These are phyloP conservation scores for Pteromalus puparum DNA, from an alignment of 1,140 invertebrate species.

Conservation along the genomic window DNA sequence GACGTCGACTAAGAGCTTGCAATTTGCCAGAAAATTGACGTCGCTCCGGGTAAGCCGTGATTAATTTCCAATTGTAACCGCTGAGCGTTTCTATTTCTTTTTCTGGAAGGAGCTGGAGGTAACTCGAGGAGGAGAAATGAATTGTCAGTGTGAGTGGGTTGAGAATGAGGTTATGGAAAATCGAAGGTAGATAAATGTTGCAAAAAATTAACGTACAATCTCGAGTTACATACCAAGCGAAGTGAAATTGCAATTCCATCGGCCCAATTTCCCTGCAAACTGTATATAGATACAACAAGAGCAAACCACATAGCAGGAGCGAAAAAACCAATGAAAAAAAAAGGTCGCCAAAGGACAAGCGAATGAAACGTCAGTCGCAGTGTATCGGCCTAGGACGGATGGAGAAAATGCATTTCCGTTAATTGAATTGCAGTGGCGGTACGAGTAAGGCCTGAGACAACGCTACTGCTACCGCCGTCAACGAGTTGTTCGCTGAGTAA, in stretches of 20 bases:
- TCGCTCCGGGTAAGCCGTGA: neutral
- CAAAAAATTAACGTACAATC: too few relatives aligned
- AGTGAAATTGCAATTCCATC: neutral
- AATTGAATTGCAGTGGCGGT: slow-evolving; percentile 33
- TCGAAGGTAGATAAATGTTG: too few relatives aligned
- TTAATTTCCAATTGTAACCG: neutral
- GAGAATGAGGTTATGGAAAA: neutral
- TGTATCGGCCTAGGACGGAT: neutral
- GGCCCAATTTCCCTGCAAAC: too few relatives aligned
- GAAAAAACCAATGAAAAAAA: neutral
- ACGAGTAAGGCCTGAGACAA: neutral
- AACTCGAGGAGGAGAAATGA: neutral
- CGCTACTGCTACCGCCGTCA: too few relatives aligned
- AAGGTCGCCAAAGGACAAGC: neutral
- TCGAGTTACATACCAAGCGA: too few relatives aligned
- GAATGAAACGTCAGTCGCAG: slow-evolving; percentile 21
- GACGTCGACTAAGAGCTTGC: neutral
- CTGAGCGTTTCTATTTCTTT: neutral
- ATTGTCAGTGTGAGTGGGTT: neutral
- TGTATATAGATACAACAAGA: too few relatives aligned
- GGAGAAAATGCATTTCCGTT: slow-evolving; percentile 41
- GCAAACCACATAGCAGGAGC: neutral
- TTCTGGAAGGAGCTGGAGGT: neutral
- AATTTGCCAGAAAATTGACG: slow-evolving; percentile 18
- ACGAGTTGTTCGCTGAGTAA: neutral